phyloP scores from a whole-genome alignment of 2,113 vertebrate species.

The Albula glossodonta region DNA sequence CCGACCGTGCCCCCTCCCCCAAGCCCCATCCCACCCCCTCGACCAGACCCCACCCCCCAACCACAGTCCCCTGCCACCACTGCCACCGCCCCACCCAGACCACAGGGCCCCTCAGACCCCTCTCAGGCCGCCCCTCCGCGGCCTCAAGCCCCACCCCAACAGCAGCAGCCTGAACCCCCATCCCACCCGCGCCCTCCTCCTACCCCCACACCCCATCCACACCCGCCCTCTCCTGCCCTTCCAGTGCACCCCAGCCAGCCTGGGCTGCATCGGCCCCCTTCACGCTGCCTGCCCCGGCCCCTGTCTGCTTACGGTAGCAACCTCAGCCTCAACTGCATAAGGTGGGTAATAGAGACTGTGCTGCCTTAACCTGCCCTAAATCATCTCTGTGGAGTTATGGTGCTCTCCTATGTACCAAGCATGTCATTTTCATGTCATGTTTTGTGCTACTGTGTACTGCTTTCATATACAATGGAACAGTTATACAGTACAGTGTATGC shows the following conservation, averaged over 20 bases:
- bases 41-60: slow-evolving; percentile 53
- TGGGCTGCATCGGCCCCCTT: slow-evolving; percentile 72
- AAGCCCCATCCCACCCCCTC: slow-evolving; percentile 53
- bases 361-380: neutral
- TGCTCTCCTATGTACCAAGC: neutral
- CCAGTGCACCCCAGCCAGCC: slow-evolving; percentile 64
- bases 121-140: slow-evolving; percentile 64
- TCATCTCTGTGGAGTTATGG: neutral
- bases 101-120: slow-evolving; percentile 58
- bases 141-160: slow-evolving; percentile 53
- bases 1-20: slow-evolving; percentile 56
- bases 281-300: slow-evolving; percentile 75
- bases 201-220: slow-evolving; percentile 60
- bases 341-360: slow-evolving; percentile 66
- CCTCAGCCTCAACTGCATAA: slow-evolving; percentile 89
- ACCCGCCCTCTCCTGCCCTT: slow-evolving; percentile 74
- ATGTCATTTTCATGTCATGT: neutral
- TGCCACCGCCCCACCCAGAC: slow-evolving; percentile 68
- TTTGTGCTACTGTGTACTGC: neutral
- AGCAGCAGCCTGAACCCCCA: slow-evolving; percentile 48
- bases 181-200: slow-evolving; percentile 53
- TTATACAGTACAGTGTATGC: neutral
- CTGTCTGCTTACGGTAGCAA: slow-evolving; percentile 86
- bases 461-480: neutral
- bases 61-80: slow-evolving; percentile 63